phyloP scores from a whole-genome alignment of 1,140 invertebrate species.

The Ruditapes philippinarum region DNA sequence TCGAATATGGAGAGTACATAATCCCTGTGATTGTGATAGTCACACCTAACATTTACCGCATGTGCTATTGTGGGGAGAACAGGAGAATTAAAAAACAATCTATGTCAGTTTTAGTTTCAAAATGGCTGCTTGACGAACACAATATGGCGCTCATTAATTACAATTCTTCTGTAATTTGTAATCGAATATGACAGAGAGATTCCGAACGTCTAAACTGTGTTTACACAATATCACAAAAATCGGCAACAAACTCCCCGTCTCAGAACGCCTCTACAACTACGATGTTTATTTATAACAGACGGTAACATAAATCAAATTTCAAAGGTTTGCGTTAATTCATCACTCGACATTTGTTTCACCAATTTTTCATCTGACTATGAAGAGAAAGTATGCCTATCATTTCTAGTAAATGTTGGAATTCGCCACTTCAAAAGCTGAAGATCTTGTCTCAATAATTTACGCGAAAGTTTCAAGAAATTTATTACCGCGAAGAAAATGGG shows the following conservation, averaged over 20 bases:
- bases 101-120: not conserved
- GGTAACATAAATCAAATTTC: constrained; percentile 51
- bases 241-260: not conserved
- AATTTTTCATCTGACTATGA: constrained; percentile 21
- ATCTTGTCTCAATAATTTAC: constrained; percentile 54
- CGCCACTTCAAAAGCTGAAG: constrained; percentile 41
- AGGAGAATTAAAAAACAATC: constrained; percentile 45
- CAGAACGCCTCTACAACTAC: constrained; percentile 7
- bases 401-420: constrained; percentile 45
- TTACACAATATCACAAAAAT: not conserved
- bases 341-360: constrained; percentile 13
- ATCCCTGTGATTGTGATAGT: too few species aligned
- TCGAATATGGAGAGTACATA: too few species aligned
- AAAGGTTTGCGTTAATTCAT: constrained; percentile 47
- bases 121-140: constrained; percentile 1
- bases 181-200: constrained; percentile 53
- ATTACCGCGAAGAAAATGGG: constrained; percentile 34
- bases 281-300: constrained; percentile 58
- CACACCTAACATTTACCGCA: too few species aligned
- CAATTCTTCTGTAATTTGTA: constrained; percentile 28
- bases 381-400: constrained; percentile 12
- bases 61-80: too few species aligned
- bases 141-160: constrained; percentile 44
- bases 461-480: constrained; percentile 36
- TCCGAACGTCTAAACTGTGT: constrained; percentile 33